These are phyloP conservation scores for Heliconius aoede DNA, from an alignment of 2,888 invertebrate species.

Conservation along the genomic window DNA sequence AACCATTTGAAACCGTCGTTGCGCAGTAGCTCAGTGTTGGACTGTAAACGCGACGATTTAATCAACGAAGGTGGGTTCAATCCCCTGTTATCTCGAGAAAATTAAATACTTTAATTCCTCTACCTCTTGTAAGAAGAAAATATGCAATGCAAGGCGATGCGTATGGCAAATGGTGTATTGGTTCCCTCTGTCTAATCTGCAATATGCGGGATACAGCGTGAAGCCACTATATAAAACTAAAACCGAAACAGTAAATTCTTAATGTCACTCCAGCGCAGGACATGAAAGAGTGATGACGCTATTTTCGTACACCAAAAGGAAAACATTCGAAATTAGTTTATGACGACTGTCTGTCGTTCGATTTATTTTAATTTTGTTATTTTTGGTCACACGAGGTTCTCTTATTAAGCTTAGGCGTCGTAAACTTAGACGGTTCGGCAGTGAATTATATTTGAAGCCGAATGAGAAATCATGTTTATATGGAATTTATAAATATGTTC, in stretches of 20 bases:
- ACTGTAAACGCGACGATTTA: background rate
- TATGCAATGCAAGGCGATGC: background rate
- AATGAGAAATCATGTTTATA: slow-evolving; percentile 69
- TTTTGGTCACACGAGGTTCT: slow-evolving; percentile 72
- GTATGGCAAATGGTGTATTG: no score
- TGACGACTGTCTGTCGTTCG: slow-evolving; percentile 83
- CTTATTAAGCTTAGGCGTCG: slow-evolving; percentile 75
- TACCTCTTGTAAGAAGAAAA: background rate
- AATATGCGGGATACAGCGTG: slow-evolving; percentile 1
- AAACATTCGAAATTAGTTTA: slow-evolving; percentile 84
- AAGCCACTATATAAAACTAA: slow-evolving; percentile 49
- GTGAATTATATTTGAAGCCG: slow-evolving; percentile 72
- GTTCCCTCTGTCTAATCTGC: background rate
- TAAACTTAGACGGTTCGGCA: slow-evolving; percentile 72
- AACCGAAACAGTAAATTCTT: slow-evolving; percentile 75
- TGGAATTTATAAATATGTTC: slow-evolving; percentile 53
- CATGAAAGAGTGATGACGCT: slow-evolving; percentile 82
- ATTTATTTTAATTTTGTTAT: slow-evolving; percentile 84
- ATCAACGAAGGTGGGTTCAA: no score
- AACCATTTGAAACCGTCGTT: no score
- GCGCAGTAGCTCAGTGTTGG: background rate
- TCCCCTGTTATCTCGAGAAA: background rate
- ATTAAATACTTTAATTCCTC: background rate
- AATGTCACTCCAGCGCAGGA: slow-evolving; percentile 77
- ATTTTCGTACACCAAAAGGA: slow-evolving; percentile 81